Conservation (phyloP, 2,113 vertebrate genomes). For the Siphamia tubifer region DNA sequence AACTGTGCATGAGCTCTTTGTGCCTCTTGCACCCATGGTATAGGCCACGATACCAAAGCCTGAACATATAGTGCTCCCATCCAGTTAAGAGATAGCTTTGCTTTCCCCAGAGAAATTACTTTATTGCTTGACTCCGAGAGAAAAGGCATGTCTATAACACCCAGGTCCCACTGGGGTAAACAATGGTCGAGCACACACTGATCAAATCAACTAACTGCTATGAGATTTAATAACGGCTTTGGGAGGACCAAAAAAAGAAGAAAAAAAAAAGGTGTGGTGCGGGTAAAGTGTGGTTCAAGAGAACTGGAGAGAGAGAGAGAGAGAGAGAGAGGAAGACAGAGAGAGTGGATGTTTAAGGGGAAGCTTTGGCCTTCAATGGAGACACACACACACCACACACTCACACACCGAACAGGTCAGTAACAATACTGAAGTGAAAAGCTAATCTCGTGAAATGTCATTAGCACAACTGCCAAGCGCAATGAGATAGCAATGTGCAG, state of each 20-base stretch:
- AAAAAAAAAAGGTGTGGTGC: background rate
- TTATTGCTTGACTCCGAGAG: constrained; percentile 6
- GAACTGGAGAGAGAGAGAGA: background rate
- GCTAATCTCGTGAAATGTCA: constrained; percentile 61
- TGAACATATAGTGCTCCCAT: background rate
- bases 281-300: background rate
- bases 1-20: background rate
- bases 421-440: constrained; percentile 28
- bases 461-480: constrained; percentile 53
- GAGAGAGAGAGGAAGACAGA: no score
- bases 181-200: constrained; percentile 45
- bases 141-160: constrained; percentile 46
- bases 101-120: constrained; percentile 49
- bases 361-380: background rate
- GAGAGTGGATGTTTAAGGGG: background rate
- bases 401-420: constrained; percentile 14
- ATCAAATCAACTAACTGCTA: constrained; percentile 67
- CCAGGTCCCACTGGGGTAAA: constrained; percentile 47
- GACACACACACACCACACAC: background rate
- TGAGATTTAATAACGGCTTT: constrained; percentile 54
- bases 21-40: background rate
- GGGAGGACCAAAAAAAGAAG: background rate
- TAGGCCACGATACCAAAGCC: background rate
- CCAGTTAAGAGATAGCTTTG: background rate
- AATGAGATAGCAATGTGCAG: constrained; percentile 34